Percentiles rank a stretch among this genome's conserved stretches.
phyloP scores from a whole-genome alignment of 2,113 vertebrate species.

The Murina feae region DNA sequence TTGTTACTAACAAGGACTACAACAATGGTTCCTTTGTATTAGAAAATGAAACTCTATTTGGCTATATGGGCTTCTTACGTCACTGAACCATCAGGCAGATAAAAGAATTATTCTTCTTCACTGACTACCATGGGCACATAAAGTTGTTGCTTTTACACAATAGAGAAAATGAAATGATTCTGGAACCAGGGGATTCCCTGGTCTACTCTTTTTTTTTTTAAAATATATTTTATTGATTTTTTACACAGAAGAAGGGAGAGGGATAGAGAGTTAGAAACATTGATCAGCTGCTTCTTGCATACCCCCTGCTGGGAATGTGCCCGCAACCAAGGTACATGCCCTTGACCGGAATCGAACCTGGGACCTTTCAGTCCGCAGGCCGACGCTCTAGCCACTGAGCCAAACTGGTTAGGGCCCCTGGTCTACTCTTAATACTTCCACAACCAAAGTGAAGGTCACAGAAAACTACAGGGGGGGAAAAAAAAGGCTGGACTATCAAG shows the following conservation, averaged over 20 bases:
- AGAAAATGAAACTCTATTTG: conserved; percentile 8
- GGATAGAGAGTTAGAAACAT: no score
- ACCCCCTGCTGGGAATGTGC: no score
- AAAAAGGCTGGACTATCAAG: not conserved
- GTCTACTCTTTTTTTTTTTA: not conserved
- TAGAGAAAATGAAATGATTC: not conserved
- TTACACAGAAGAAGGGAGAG: no score
- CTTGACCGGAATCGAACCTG: no score
- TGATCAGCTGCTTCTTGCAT: no score
- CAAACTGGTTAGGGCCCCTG: no score
- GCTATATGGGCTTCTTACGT: conserved; percentile 2
- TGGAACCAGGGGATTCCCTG: not conserved
- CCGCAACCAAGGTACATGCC: no score
- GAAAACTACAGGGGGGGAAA: not conserved
- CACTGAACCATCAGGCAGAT: not conserved
- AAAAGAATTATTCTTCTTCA: not conserved
- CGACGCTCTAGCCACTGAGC: no score
- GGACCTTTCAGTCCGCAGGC: no score
- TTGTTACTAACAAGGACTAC: not conserved
- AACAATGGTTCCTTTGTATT: not conserved
- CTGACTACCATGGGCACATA: not conserved
- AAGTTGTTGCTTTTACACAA: not conserved
- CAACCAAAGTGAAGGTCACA: not conserved
- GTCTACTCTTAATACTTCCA: not conserved
- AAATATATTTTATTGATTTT: no score